Conservation (phyloP, 2,113 vertebrate genomes). For the Haemorhous mexicanus region DNA sequence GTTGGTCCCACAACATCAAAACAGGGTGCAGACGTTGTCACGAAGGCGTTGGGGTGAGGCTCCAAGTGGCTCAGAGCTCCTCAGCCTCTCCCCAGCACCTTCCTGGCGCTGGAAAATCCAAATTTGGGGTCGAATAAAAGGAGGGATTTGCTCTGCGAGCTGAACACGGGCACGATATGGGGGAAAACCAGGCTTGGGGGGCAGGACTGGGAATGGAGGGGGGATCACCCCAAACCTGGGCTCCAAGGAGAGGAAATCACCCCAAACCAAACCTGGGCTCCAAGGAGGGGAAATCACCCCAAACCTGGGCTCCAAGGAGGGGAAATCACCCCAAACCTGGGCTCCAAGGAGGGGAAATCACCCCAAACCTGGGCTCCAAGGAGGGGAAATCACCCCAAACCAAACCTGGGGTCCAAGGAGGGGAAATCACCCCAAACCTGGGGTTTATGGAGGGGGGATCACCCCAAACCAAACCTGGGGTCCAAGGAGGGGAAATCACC, state of each 20-base stretch:
- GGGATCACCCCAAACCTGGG: neutral
- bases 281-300: neutral
- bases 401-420: neutral
- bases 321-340: neutral
- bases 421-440: neutral
- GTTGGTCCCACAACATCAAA: neutral
- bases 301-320: neutral
- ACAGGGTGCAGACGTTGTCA: rapidly evolving
- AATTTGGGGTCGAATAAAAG: neutral
- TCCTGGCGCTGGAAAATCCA: neutral
- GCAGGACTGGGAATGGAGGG: rapidly evolving
- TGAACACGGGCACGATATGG: neutral
- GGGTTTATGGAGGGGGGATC: neutral
- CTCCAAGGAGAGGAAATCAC: neutral
- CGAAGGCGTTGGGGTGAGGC: rapidly evolving
- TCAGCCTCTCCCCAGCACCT: neutral
- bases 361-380: rapidly evolving
- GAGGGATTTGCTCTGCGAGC: rapidly evolving
- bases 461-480: neutral
- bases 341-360: too few relatives aligned
- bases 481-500: neutral
- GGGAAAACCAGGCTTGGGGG: neutral
- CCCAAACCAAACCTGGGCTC: neutral
- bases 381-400: too few relatives aligned
- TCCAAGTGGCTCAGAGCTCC: neutral